Evolutionary conservation across 2,888 invertebrate species (phyloP).

Genomic region (Gryllus longicercus): DNA sequence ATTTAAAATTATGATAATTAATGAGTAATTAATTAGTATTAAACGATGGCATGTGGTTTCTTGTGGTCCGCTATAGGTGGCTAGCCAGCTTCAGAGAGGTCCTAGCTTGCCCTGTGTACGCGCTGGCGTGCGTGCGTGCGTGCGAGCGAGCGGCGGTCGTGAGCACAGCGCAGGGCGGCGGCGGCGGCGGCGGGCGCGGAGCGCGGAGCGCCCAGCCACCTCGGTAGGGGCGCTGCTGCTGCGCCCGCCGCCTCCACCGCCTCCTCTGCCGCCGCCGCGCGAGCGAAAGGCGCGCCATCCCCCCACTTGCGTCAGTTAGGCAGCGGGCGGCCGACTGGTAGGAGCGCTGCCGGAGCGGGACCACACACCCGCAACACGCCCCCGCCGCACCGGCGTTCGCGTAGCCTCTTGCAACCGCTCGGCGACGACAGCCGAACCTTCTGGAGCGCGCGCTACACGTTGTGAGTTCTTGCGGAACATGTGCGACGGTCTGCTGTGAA

Average conservation of each 20-base stretch:
- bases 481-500: background rate
- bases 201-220: no score
- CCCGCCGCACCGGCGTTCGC: background rate
- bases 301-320: background rate
- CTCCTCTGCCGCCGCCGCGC: background rate
- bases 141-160: no score
- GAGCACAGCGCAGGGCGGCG: no score
- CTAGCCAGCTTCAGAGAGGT: no score
- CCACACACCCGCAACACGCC: background rate
- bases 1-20: no score
- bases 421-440: background rate
- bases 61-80: no score
- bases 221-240: background rate
- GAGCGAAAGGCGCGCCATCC: constrained; percentile 17
- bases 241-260: background rate
- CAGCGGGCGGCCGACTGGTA: background rate
- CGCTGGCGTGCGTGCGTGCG: no score
- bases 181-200: no score
- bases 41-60: no score
- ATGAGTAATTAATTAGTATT: no score
- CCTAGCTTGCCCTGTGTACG: no score
- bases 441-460: background rate
- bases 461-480: background rate
- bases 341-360: background rate
- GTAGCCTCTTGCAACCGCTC: background rate